Evolutionary conservation across 1,140 invertebrate species (phyloP).

Genomic region (Coenobita brevimanus): DNA sequence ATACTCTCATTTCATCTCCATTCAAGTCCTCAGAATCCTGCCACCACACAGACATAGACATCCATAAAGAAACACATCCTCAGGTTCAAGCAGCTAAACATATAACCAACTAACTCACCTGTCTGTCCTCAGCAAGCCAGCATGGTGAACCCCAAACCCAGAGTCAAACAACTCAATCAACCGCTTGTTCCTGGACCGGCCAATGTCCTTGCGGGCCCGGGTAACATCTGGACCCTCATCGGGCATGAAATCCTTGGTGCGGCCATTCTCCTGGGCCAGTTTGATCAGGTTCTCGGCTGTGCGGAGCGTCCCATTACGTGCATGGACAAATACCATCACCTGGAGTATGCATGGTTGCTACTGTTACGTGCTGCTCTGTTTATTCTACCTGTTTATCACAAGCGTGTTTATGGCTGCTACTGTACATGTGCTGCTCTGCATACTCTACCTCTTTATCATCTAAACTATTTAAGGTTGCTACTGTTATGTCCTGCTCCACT

Average conservation of each 20-base stretch:
- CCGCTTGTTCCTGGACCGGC: constrained; percentile 83
- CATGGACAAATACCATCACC: constrained; percentile 99
- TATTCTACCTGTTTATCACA: too few species aligned
- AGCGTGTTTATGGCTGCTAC: too few species aligned
- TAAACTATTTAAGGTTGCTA: too few species aligned
- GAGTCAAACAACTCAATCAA: constrained; percentile 87
- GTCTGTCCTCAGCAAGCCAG: constrained; percentile 92
- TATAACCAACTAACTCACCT: constrained; percentile 76
- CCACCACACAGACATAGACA: not conserved
- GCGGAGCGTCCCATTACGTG: constrained; percentile 93
- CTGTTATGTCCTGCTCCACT: too few species aligned
- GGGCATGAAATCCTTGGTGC: constrained; percentile 80
- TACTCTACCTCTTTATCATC: too few species aligned
- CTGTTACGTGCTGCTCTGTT: too few species aligned
- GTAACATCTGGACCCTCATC: constrained; percentile 78
- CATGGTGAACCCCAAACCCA: constrained; percentile 97
- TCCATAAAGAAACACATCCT: too few species aligned
- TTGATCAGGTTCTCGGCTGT: constrained; percentile 88
- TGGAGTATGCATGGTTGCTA: constrained; percentile 70
- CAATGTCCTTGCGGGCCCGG: constrained; percentile 79
- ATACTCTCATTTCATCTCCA: too few species aligned
- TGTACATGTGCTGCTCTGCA: too few species aligned
- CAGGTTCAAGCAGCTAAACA: too few species aligned
- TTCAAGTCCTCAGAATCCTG: too few species aligned
- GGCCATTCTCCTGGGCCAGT: constrained; percentile 82